Conservation (phyloP, 2,113 vertebrate species). For the Istiophorus platypterus region DNA sequence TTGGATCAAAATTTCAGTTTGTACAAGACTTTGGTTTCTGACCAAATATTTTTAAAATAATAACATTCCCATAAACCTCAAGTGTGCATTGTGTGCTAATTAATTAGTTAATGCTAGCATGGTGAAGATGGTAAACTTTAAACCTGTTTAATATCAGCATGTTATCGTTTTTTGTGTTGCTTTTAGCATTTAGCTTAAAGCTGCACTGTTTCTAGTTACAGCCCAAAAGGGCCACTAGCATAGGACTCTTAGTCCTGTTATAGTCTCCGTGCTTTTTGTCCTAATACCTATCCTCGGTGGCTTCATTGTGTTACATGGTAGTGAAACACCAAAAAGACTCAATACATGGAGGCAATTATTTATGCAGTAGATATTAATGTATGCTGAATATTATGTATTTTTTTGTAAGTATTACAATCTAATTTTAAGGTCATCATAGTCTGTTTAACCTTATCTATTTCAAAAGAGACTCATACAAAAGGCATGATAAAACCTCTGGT, state of each 20-base stretch:
- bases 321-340: neutral
- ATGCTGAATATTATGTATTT: neutral
- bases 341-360: neutral
- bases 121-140: neutral
- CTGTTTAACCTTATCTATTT: conserved; percentile 24
- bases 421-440: conserved; percentile 1
- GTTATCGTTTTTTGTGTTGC: neutral
- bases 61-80: neutral
- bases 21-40: neutral
- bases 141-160: neutral
- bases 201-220: neutral
- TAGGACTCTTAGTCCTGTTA: neutral
- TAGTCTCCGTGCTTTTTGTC: neutral
- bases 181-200: neutral
- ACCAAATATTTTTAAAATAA: neutral
- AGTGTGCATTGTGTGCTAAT: neutral
- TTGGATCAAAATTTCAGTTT: neutral
- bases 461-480: conserved; percentile 11
- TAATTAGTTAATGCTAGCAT: conserved; percentile 8
- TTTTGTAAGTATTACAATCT: neutral
- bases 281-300: neutral
- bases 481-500: conserved; percentile 3
- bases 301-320: neutral
- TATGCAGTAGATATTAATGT: neutral
- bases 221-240: neutral